phyloP scores from a whole-genome alignment of 2,113 vertebrate genomes.

The Saccopteryx bilineata region DNA sequence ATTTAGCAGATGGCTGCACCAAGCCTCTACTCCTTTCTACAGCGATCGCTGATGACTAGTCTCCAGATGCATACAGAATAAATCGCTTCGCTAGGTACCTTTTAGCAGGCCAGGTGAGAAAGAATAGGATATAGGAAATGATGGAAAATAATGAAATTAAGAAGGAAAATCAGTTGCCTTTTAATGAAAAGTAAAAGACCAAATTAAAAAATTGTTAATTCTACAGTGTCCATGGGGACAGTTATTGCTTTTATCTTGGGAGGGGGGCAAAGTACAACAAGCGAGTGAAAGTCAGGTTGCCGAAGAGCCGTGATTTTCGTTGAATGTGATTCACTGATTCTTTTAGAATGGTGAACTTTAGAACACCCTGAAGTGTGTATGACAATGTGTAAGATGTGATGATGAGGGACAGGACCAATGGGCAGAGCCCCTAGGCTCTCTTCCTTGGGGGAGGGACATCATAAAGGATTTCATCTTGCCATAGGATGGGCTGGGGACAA shows the following conservation, averaged over 20 bases:
- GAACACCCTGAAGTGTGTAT: not conserved
- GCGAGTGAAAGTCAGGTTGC: not conserved
- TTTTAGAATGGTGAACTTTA: not conserved
- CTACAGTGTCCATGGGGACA: not conserved
- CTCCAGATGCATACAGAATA: not conserved
- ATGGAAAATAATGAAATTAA: not conserved
- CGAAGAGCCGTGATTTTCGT: not conserved
- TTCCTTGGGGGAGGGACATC: not conserved
- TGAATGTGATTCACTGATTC: not conserved
- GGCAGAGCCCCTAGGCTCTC: accelerated
- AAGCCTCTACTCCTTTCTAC: conserved; percentile 4
- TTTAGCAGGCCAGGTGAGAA: not conserved
- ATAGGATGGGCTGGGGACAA: not conserved
- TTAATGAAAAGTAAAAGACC: not conserved
- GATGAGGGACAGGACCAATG: not conserved
- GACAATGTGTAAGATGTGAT: not conserved
- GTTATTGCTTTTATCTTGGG: not conserved
- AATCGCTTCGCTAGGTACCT: conserved; percentile 35
- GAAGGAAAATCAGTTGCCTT: not conserved
- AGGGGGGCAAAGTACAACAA: not conserved
- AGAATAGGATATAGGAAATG: not conserved
- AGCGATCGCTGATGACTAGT: not conserved
- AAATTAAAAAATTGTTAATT: not conserved
- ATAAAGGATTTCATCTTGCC: not conserved
- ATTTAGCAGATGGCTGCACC: not conserved